Base-by-base conservation (phyloP, 2,888 invertebrate species). In the Euplexia lucipara region DNA sequence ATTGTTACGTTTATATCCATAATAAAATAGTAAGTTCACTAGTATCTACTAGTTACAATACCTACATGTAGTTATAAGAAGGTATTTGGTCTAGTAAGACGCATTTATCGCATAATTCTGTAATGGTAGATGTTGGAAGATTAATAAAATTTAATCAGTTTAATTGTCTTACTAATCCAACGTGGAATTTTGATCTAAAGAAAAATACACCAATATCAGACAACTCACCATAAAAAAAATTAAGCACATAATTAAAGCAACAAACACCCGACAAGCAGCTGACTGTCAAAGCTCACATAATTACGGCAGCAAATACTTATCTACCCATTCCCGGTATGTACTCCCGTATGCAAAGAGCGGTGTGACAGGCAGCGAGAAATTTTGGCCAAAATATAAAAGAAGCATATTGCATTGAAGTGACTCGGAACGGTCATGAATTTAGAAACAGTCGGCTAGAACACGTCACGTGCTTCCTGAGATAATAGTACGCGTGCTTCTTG, bases 221-320 rank as follows among this genome's bases (percentile, higher is more conserved):
- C 14, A 41, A 48, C 42, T 47, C 42, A 59, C 45, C n/a, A n/a
- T n/a, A n/a, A 74, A 68, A 83, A 75, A 16, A 66, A 69, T 59
- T 58, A 51, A 26, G 12, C 32, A 37, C 53, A 20, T 75, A 71
- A 78, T 74, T 70, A 81, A 57, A 65, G 37, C 48, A 41, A 51
- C 62, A 73, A 65, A 73, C 63, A 70, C 39, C 59, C 49, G 20
- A 47, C 75, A 81, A 82, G 85, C 78, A 79, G 75, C 71, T 78
- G 75, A 74, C 69, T 77, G 73, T 78, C 78, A 86, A 84, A 85
- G 83, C 85, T 76, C 74, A 82, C 80, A 83, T 88, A 89, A 90
- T 89, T 89, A 89, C 84, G 75, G 77, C 66, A 41, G 82, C 87
- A 89, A 90, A 89, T 89, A 88, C 90, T 88, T 88, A 85, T 82